Evolutionary conservation across 2,888 invertebrate genomes (phyloP), one percentile per base, ranked within the genome.

Genomic region (Teleiodes luculella): DNA sequence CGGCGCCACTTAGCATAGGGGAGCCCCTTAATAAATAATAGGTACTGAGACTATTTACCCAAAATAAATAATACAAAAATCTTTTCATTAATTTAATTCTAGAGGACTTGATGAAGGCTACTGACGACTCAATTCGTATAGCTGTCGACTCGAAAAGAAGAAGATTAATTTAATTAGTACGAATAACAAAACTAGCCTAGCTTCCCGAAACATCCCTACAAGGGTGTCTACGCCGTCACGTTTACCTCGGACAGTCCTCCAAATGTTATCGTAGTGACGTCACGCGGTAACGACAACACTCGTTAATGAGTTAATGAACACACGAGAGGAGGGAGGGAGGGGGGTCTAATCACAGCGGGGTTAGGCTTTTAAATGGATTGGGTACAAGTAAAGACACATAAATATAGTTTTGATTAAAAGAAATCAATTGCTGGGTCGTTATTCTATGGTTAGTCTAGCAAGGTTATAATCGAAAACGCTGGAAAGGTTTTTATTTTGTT

Each of bases 331-430:
- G 24, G 24, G 24, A 6, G 24, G 6, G 8, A 5, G 39, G 20
- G 39, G 39, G 39, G 39, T 55, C 51, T 73, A 74, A 76, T 78
- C 79, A 71, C 64, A 58, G 60, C 47, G 55, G 69, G 70, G 69
- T 67, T 71, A 72, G 67, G 72, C 79, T 80, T 78, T 80, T 72
- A 75, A 64, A 71, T 65, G 69, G 76, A 79, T 80, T 80, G 70
- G 57, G 67, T 65, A 67, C 65, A 57, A 49, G 55, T 59, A 55
- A 7, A 35, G 16, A 57, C 51, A 56, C 33, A 59, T n/a, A n/a
- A n/a, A n/a, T n/a, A n/a, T n/a, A n/a, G n/a, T n/a, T n/a, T n/a
- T n/a, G n/a, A n/a, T n/a, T n/a, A n/a, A n/a, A n/a, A n/a, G n/a
- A n/a, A n/a, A n/a, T n/a, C n/a, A n/a, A n/a, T n/a, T n/a, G 10